phyloP scores from a whole-genome alignment of 2,113 vertebrate species.

The Typhlomys cinereus region DNA sequence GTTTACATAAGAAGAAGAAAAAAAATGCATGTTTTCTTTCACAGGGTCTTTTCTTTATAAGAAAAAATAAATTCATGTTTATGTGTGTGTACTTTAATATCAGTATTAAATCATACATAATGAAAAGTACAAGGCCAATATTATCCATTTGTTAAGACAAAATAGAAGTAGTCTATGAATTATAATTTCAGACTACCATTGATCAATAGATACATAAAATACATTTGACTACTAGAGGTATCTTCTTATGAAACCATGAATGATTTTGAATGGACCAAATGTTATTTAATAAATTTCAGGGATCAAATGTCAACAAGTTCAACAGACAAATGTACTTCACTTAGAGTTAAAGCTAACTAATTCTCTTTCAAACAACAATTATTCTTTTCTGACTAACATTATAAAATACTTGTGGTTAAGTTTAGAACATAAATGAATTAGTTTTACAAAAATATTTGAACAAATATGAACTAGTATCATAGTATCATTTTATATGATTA shows the following conservation, averaged over 20 bases:
- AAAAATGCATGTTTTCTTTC: too few species aligned
- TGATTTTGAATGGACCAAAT: not conserved
- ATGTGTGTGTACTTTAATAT: not conserved
- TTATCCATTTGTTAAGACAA: not conserved
- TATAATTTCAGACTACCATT: not conserved
- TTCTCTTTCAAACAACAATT: not conserved
- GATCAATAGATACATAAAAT: too few species aligned
- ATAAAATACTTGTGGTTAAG: not conserved
- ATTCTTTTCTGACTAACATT: not conserved
- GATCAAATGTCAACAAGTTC: not conserved
- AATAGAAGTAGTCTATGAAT: not conserved
- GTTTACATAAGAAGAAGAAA: too few species aligned
- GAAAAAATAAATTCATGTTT: not conserved
- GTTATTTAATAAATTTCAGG: not conserved
- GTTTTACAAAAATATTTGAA: not conserved
- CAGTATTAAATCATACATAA: not conserved
- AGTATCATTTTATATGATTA: not conserved
- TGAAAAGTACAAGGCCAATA: not conserved
- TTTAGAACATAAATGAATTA: slow-evolving; percentile 17
- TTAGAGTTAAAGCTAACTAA: not conserved
- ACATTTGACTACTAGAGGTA: too few species aligned
- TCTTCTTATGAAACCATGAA: not conserved
- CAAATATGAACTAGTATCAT: too few species aligned
- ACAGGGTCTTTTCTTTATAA: not conserved
- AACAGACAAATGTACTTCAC: not conserved